A percentile compares a stretch with the other conserved stretches of the same genome.
Evolutionary conservation across 2,797 vertebrate species (phyloP).

Genomic region (Uromys caudimaculatus): DNA sequence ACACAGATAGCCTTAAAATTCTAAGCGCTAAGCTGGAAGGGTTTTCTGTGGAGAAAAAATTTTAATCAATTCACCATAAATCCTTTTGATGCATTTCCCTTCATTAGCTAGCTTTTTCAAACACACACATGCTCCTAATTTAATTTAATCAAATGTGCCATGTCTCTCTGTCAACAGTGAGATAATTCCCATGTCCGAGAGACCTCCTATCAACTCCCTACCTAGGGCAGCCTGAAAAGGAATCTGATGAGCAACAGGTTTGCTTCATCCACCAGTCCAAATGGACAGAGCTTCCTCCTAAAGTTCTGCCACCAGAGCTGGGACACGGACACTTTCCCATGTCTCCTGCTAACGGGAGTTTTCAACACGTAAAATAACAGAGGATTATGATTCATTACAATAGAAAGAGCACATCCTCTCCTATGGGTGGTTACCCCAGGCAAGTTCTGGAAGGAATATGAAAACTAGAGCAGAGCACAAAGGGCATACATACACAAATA

Average conservation of each 20-base stretch:
- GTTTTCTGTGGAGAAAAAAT: constrained; percentile 74
- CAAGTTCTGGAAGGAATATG: constrained; percentile 14
- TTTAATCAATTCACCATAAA: constrained; percentile 82
- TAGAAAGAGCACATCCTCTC: neutral
- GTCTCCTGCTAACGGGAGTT: neutral
- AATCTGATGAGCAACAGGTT: constrained; percentile 41
- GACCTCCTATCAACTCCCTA: constrained; percentile 69
- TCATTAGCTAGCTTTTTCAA: constrained; percentile 78
- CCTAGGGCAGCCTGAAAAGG: neutral
- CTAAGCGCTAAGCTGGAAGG: constrained; percentile 56
- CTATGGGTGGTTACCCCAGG: neutral
- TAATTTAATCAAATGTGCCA: constrained; percentile 82
- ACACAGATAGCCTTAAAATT: constrained; percentile 66
- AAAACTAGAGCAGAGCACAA: neutral
- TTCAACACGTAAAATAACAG: constrained; percentile 14
- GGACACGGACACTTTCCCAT: neutral
- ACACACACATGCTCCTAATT: constrained; percentile 82
- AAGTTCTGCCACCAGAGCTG: neutral
- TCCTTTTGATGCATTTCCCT: constrained; percentile 79
- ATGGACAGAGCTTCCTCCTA: neutral
- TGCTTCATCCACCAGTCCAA: constrained; percentile 53
- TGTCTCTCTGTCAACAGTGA: constrained; percentile 80
- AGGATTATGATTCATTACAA: constrained; percentile 41
- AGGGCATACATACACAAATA: neutral
- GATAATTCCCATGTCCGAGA: constrained; percentile 73